Conservation (phyloP, 2,797 vertebrate species). For the Pogoniulus pusillus region DNA sequence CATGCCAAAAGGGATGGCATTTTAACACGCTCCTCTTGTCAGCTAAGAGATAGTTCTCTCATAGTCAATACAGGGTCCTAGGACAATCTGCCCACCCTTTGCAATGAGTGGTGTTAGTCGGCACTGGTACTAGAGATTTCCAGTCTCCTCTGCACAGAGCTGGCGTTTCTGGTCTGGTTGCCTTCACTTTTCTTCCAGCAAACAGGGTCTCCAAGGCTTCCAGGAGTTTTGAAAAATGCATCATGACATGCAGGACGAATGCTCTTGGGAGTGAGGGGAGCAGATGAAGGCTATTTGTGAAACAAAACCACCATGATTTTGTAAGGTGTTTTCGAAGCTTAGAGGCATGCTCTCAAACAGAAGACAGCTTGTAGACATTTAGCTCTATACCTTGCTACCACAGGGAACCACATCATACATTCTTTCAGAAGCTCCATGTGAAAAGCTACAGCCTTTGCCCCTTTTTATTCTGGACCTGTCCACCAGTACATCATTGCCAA, state of each 20-base stretch:
- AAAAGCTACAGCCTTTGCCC: background rate
- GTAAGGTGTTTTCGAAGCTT: background rate
- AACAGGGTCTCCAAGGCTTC: constrained; percentile 76
- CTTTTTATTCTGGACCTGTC: background rate
- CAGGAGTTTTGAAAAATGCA: constrained; percentile 92
- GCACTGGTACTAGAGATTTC: constrained; percentile 81
- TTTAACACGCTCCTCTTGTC: background rate
- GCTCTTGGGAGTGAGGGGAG: constrained; percentile 86
- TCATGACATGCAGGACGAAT: constrained; percentile 70
- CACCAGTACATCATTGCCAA: background rate
- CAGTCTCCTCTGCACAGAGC: constrained; percentile 89
- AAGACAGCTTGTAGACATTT: background rate
- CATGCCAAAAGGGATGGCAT: background rate
- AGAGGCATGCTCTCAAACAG: background rate
- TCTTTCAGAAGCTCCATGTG: background rate
- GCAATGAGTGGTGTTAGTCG: constrained; percentile 55
- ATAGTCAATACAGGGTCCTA: background rate
- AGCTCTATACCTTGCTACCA: background rate
- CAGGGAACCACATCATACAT: background rate
- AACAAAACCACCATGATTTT: constrained; percentile 10
- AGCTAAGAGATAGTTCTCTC: background rate
- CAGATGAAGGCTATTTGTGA: constrained; percentile 71
- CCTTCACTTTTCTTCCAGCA: constrained; percentile 75
- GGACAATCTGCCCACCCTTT: background rate
- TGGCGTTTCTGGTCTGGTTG: constrained; percentile 68